Evolutionary conservation across 2,797 vertebrate species (phyloP), one percentile per base, ranked within the genome.

Genomic region (Xenops minutus): DNA sequence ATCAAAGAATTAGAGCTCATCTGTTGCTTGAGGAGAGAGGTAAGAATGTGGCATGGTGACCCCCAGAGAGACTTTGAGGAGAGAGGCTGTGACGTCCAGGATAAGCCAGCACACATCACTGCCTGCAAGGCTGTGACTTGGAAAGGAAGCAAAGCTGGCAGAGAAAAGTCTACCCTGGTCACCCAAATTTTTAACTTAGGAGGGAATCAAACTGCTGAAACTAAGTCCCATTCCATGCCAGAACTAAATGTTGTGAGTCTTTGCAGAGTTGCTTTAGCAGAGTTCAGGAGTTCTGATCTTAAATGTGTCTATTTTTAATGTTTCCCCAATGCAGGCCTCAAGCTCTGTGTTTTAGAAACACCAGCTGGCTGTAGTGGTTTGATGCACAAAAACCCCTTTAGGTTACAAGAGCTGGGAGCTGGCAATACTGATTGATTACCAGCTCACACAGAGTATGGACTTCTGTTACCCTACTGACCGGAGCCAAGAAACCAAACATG

Each of bases 51-150:
- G 34, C 48, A 24, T 1, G 7, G 18, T 61, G 20, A 4, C 7
- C n/a, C 24, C 27, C 18, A 6, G 13, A 29, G 4, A 56, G 16
- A 21, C n/a, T 24, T 49, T 58, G n/a, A 52, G 32, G 32, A 79
- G 24, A 30, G 27, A 34, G 71, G 24, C 52, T 62, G 21, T 14
- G 32, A 11, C 34, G 20, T 21, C 9, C 36, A 23, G 36, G n/a
- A 64, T 34, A 9, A 74, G 19, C 12, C 71, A 75, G 59, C 1
- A 4, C 6, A 1, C 6, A 18, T 15, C 24, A 11, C 11, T 0
- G 0, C 2, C 43, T 71, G 24, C 52, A 32, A 83, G 55, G 22
- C 44, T 29, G 3, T n/a, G 23, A 51, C 39, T 27, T 29, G 22
- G 59, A 72, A 34, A 80, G 26, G 41, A 80, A 54, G 15, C 24